Base-by-base conservation (phyloP, 1,140 invertebrate species). In the Diorhabda sublineata region DNA sequence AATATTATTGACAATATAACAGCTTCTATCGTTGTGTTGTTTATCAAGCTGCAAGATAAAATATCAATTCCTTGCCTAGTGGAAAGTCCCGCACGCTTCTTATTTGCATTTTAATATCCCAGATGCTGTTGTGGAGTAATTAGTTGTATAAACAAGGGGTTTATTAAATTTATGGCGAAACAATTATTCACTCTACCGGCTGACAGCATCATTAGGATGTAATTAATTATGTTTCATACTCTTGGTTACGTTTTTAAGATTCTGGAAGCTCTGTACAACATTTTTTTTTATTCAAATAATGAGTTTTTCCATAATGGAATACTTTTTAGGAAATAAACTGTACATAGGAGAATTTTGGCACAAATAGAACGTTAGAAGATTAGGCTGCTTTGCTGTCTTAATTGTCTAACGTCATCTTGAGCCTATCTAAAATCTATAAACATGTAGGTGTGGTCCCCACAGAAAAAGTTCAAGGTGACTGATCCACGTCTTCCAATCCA, bases 101-200 rank as follows among this genome's bases (percentile, higher is more conserved):
- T 8, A 62, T 62, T 62, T 9, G 42, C 61, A 62, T 62, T 62
- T 62, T 62, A 62, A 62, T 62, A 44, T 3, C 61, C 42, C 8
- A 4, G 42, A 62, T 26, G 61, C 42, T 3, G 61, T 45, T n/a
- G 41, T 44, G 61, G 61, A 43, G 42, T 60, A 62, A 62, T 62
- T 62, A 62, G 61, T 62, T 11, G 11, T 62, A 62, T 62, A 45
- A 62, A 62, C 61, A 62, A 59, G 61, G 61, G 61, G 61, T 62
- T 52, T 62, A 62, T 62, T 62, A n/a, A 62, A 62, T 62, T 45
- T 62, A 62, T 62, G 61, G 43, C 42, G 61, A 45, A 62, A 62
- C 61, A 62, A 26, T 43, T 43, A 62, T 62, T 62, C 61, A 62
- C 45, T 52, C 8, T n/a, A 44, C 7, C 43, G 43, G 45, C 41